A percentile compares a stretch with the other conserved stretches of the same genome.
Conservation (phyloP, 2,113 vertebrate species). For the Monopterus albus region DNA sequence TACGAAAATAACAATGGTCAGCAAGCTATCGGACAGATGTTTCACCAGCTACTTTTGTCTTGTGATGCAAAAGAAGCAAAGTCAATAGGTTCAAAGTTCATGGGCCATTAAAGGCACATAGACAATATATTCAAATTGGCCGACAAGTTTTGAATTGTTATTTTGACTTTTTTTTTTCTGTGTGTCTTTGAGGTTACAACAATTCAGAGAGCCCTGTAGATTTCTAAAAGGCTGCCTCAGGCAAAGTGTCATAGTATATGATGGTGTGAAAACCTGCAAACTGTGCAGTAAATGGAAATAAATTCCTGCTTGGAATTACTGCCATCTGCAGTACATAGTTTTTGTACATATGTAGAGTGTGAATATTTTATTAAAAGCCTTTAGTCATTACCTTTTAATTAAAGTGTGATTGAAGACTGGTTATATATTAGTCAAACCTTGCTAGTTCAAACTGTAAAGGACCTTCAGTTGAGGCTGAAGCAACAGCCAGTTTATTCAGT, state of each 20-base stretch:
- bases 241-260: conserved; percentile 37
- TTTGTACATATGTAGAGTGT: not conserved
- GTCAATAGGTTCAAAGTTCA: not conserved
- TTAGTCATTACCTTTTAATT: conserved; percentile 19
- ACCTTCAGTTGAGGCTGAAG: conserved; percentile 14
- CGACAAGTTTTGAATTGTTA: conserved; percentile 18
- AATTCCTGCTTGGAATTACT: conserved; percentile 5
- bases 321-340: not conserved
- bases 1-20: conserved; percentile 45
- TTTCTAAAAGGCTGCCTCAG: conserved; percentile 42
- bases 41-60: conserved; percentile 23
- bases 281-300: not conserved
- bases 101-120: conserved; percentile 9
- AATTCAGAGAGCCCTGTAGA: conserved; percentile 43
- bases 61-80: conserved; percentile 20
- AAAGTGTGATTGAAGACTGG: conserved; percentile 4
- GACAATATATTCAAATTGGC: not conserved
- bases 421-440: conserved; percentile 13
- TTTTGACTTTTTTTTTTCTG: conserved; percentile 4
- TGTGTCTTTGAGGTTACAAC: conserved; percentile 17
- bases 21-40: conserved; percentile 38
- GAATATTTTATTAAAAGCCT: not conserved
- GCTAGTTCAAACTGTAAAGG: not conserved
- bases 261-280: conserved; percentile 43
- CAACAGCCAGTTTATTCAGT: conserved; percentile 29